Conservation (phyloP, 2,797 vertebrate species). For the Melanogrammus aeglefinus region DNA sequence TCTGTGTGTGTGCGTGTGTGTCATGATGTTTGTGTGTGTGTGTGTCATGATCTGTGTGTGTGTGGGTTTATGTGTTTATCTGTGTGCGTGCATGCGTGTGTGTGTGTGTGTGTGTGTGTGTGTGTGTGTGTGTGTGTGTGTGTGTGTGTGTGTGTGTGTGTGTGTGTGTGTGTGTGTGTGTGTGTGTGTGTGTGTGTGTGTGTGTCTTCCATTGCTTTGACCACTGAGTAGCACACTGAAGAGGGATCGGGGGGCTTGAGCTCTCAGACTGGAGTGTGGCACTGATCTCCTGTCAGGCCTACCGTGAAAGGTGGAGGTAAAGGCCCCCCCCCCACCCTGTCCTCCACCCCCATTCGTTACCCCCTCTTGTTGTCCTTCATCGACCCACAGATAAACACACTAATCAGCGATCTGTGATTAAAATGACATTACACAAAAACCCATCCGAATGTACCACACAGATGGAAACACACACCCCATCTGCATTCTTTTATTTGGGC, state of each 20-base stretch:
- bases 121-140: slow-evolving; percentile 7
- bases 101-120: slow-evolving; percentile 5
- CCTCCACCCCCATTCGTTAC: neutral
- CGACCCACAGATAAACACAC: neutral
- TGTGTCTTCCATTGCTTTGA: slow-evolving; percentile 5
- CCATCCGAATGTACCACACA: neutral
- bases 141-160: neutral
- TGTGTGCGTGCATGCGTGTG: slow-evolving; percentile 2
- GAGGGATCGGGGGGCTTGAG: slow-evolving; percentile 36
- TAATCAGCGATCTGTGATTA: neutral
- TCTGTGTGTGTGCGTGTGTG: slow-evolving; percentile 2
- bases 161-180: slow-evolving; percentile 18
- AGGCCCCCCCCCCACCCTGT: neutral
- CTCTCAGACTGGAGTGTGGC: slow-evolving; percentile 35
- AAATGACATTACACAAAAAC: neutral
- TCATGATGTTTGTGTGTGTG: slow-evolving; percentile 12
- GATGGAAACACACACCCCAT: neutral
- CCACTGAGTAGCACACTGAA: slow-evolving; percentile 38
- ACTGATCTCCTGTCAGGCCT: slow-evolving; percentile 31
- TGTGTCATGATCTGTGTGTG: neutral
- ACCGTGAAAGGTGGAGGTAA: neutral
- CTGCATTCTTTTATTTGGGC: neutral
- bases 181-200: slow-evolving; percentile 15
- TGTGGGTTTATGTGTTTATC: neutral
- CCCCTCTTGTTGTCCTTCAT: neutral